phyloP scores from a whole-genome alignment of 1,140 invertebrate species.

The Temnothorax curvispinosus region DNA sequence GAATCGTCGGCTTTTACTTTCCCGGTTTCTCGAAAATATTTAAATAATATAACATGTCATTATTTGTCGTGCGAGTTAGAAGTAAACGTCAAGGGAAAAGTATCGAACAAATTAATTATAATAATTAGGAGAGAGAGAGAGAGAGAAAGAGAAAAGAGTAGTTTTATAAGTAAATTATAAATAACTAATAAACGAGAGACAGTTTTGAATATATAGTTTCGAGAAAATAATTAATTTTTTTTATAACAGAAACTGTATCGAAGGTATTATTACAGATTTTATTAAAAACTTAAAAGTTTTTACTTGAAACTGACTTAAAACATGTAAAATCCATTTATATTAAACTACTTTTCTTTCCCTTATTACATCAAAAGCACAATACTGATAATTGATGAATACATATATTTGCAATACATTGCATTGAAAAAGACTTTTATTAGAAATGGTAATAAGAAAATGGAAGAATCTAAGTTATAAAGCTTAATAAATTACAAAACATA shows the following conservation, averaged over 20 bases:
- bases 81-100: background rate
- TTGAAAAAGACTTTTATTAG: background rate
- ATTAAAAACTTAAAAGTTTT: background rate
- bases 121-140: background rate
- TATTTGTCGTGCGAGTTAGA: background rate
- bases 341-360: background rate
- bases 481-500: background rate
- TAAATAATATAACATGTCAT: background rate
- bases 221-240: background rate
- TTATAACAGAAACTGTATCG: background rate
- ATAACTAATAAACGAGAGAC: background rate
- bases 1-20: background rate
- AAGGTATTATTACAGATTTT: background rate
- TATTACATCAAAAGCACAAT: too few species aligned
- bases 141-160: background rate
- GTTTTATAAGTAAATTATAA: background rate
- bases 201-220: background rate
- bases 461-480: background rate
- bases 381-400: background rate
- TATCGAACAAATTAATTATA: background rate
- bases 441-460: background rate
- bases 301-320: background rate
- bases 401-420: too few species aligned
- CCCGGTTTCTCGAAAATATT: background rate
- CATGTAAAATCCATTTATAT: background rate